Conservation (phyloP, 2,888 invertebrate species). For the Apocheima hispidaria region DNA sequence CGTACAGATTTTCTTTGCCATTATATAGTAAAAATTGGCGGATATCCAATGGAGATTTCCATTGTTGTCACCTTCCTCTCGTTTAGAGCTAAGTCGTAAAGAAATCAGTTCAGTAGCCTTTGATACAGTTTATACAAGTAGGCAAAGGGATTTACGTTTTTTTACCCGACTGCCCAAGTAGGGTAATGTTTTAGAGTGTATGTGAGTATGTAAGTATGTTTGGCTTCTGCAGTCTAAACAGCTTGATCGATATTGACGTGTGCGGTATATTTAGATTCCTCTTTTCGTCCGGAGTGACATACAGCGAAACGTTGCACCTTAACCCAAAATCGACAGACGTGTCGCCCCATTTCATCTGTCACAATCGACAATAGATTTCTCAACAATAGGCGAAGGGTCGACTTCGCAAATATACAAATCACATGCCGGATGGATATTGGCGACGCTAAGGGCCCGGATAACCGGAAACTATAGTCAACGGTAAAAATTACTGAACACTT, state of each 20-base stretch:
- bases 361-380: neutral
- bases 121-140: too few relatives aligned
- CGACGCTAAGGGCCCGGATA: neutral
- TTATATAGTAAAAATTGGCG: slow-evolving; percentile 13
- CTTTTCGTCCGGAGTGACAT: too few relatives aligned
- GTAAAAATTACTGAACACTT: neutral
- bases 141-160: too few relatives aligned
- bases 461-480: neutral
- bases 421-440: neutral
- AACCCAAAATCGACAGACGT: neutral
- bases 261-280: too few relatives aligned
- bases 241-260: too few relatives aligned
- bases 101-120: neutral
- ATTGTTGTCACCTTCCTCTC: neutral
- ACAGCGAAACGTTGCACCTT: too few relatives aligned
- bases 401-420: slow-evolving; percentile 13
- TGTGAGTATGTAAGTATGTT: too few relatives aligned
- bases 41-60: slow-evolving; percentile 9
- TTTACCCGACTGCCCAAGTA: too few relatives aligned
- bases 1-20: too few relatives aligned
- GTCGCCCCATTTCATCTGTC: neutral
- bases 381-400: slow-evolving; percentile 9
- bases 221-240: too few relatives aligned
- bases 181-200: too few relatives aligned
- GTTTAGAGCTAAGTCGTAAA: too few relatives aligned